These are phyloP conservation scores for Cheilosia scutellata DNA, from an alignment of 2,888 invertebrate genomes.

Conservation along the genomic window DNA sequence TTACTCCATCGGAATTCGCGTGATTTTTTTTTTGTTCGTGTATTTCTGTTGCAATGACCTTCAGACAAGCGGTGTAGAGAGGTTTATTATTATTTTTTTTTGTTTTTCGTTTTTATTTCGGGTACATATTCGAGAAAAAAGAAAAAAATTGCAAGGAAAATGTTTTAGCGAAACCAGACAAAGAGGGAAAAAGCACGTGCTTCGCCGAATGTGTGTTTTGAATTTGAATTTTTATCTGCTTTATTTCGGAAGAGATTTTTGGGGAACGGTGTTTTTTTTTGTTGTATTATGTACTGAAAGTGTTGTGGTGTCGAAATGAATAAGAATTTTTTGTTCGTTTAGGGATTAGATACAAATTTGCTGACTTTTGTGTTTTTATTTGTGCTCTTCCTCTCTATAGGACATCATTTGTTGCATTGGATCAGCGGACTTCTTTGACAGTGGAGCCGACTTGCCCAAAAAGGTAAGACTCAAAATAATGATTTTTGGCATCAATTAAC, in stretches of 20 bases:
- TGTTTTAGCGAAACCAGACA: conserved; percentile 44
- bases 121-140: conserved; percentile 6
- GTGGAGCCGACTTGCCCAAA: conserved; percentile 84
- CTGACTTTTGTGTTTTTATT: conserved; percentile 18
- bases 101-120: conserved; percentile 31
- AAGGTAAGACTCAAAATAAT: conserved; percentile 82
- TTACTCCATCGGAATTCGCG: conserved; percentile 38
- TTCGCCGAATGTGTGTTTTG: conserved; percentile 62
- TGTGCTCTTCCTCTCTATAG: conserved; percentile 75
- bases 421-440: conserved; percentile 84
- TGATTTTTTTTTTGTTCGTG: conserved; percentile 25
- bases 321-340: conserved; percentile 4
- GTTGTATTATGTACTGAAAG: neutral
- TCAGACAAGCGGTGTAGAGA: conserved; percentile 59
- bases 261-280: neutral
- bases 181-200: conserved; percentile 76
- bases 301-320: conserved; percentile 16
- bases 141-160: conserved; percentile 35
- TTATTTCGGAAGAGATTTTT: neutral
- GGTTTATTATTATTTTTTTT: conserved; percentile 15
- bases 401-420: conserved; percentile 84
- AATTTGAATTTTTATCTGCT: conserved; percentile 22
- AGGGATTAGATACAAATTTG: neutral
- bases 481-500: no score
- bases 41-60: conserved; percentile 61